These are phyloP conservation scores for Megaceryle maxima DNA, from an alignment of 2,113 vertebrate species.

Conservation along the genomic window DNA sequence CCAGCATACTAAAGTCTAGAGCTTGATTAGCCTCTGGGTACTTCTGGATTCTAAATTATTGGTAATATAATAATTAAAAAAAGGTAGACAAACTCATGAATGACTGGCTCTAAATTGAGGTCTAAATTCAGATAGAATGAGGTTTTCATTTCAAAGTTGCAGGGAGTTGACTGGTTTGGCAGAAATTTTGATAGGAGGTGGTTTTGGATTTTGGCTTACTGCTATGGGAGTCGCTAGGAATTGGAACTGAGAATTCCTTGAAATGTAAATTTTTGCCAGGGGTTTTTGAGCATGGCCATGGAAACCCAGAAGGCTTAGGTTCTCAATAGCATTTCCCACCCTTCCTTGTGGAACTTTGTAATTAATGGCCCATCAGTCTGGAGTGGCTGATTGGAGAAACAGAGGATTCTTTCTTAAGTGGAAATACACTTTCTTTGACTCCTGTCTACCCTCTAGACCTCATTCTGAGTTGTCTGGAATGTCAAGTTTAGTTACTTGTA, in stretches of 20 bases:
- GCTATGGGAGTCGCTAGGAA: neutral
- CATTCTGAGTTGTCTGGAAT: constrained; percentile 47
- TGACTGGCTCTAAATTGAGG: neutral
- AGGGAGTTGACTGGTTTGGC: constrained; percentile 27
- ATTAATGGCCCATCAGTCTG: constrained; percentile 63
- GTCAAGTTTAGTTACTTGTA: constrained; percentile 54
- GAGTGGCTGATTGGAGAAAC: constrained; percentile 43
- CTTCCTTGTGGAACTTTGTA: constrained; percentile 51
- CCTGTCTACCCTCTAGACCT: constrained; percentile 52
- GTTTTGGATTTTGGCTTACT: constrained; percentile 50
- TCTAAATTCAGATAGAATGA: neutral
- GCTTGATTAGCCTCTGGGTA: neutral
- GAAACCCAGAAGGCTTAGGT: constrained; percentile 46
- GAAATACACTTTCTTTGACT: constrained; percentile 57
- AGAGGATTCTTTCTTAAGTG: constrained; percentile 47
- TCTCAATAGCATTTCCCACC: constrained; percentile 42
- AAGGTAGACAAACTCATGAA: neutral
- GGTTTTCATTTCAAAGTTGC: constrained; percentile 6
- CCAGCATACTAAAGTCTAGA: neutral
- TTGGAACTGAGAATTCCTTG: constrained; percentile 51
- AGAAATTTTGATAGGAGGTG: constrained; percentile 55
- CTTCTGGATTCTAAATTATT: neutral
- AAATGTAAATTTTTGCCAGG: constrained; percentile 60
- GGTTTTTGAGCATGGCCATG: constrained; percentile 48
- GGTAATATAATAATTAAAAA: neutral